Percentiles rank a stretch among this genome's conserved stretches.
These are phyloP conservation scores for Lasioglossum marginatum DNA, from an alignment of 2,888 invertebrate species.

Conservation along the genomic window DNA sequence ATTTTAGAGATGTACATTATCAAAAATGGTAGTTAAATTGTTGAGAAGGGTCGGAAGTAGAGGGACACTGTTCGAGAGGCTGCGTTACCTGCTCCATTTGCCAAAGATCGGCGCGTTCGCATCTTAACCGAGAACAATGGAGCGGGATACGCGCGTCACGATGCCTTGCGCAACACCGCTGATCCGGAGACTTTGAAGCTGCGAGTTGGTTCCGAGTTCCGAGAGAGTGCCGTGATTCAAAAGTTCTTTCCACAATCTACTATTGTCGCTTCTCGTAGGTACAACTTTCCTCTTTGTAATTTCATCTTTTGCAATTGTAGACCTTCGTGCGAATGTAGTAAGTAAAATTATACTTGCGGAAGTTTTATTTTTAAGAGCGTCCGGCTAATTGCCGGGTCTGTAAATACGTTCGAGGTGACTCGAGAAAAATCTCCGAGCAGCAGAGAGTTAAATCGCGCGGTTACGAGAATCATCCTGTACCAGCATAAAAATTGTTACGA, in stretches of 20 bases:
- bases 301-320: too few relatives aligned
- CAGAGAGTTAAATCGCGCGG: too few relatives aligned
- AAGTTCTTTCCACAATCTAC: neutral
- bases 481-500: too few relatives aligned
- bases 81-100: constrained; percentile 40
- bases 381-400: too few relatives aligned
- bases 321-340: too few relatives aligned
- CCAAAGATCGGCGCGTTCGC: constrained; percentile 21
- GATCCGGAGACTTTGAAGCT: neutral
- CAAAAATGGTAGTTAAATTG: neutral
- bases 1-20: neutral
- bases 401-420: too few relatives aligned
- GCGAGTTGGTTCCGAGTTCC: neutral
- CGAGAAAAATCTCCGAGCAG: too few relatives aligned
- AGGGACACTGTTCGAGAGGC: neutral
- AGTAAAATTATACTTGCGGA: too few relatives aligned
- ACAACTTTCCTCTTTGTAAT: neutral
- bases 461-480: too few relatives aligned
- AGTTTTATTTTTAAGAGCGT: too few relatives aligned
- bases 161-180: neutral
- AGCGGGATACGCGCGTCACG: constrained; percentile 7
- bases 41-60: neutral
- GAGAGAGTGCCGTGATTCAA: neutral
- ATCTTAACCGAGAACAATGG: constrained; percentile 29
- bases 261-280: neutral